phyloP scores from a whole-genome alignment of 2,113 vertebrate genomes.

The Theristicus caerulescens region DNA sequence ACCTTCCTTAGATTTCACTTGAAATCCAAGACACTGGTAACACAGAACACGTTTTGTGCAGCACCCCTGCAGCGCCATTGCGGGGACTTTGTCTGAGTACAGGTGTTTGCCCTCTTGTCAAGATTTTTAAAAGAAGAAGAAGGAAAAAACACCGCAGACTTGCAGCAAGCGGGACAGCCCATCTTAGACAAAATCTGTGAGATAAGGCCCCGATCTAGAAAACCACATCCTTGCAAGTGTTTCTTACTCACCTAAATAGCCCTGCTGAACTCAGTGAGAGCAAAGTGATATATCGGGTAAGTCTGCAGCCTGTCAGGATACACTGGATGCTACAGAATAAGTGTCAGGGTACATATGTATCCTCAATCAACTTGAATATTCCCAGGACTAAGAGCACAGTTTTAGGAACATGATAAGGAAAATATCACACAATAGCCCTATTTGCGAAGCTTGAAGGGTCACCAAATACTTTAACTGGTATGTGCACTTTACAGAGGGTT shows the following conservation, averaged over 20 bases:
- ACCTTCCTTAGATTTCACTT: neutral
- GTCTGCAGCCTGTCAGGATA: neutral
- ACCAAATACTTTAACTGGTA: neutral
- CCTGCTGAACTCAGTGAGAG: neutral
- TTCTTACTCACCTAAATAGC: neutral
- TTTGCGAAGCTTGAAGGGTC: neutral
- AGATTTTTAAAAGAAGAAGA: neutral
- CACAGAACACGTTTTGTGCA: neutral
- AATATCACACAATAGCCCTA: neutral
- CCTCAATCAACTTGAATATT: neutral
- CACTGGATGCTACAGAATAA: neutral
- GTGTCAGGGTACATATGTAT: neutral
- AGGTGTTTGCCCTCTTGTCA: neutral
- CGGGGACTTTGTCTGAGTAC: neutral
- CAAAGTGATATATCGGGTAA: neutral
- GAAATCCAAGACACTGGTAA: neutral
- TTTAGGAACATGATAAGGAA: neutral
- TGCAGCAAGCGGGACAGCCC: neutral
- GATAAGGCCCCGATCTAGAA: neutral
- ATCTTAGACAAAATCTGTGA: neutral
- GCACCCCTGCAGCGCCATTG: neutral
- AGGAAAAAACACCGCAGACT: neutral
- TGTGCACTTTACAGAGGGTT: fast-evolving
- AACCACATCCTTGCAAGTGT: neutral
- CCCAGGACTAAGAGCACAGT: neutral